Conservation (phyloP, 64 coral and sea anemone species). For the Montipora efflorescens region DNA sequence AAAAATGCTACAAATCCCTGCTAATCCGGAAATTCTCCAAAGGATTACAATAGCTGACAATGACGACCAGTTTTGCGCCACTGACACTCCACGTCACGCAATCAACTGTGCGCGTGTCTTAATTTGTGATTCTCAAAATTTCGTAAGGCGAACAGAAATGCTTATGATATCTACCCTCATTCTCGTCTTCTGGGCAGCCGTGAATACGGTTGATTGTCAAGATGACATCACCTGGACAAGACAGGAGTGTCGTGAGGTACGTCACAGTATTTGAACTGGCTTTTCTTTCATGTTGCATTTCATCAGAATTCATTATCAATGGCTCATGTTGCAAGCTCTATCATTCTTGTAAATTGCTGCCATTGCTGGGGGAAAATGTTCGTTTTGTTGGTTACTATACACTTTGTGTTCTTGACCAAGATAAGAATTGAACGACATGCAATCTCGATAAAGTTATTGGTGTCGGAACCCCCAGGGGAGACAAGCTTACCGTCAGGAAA, state of each 20-base stretch:
- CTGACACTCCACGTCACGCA: neutral
- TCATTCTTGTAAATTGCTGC: neutral
- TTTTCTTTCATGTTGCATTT: neutral
- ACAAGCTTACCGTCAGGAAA: too few relatives aligned
- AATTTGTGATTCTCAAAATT: neutral
- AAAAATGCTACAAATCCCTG: neutral
- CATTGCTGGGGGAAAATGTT: neutral
- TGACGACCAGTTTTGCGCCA: neutral
- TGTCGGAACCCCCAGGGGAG: too few relatives aligned
- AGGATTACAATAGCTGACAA: neutral
- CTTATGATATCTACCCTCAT: neutral
- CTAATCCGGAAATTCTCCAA: conserved; percentile 25
- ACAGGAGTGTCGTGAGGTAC: conserved; percentile 15
- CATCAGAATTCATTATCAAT: neutral
- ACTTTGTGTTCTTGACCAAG: too few relatives aligned
- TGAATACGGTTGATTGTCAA: neutral
- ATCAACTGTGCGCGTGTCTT: neutral
- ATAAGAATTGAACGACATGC: too few relatives aligned
- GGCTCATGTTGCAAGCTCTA: neutral
- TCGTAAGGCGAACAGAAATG: neutral
- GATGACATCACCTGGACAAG: conserved; percentile 11
- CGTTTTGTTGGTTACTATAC: too few relatives aligned
- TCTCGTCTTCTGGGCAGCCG: neutral
- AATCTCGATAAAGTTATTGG: too few relatives aligned
- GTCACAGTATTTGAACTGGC: neutral